A percentile compares a stretch with the other conserved stretches of the same genome.
These are phyloP conservation scores for Phainopepla nitens DNA, from an alignment of 2,113 vertebrate species.

Conservation along the genomic window DNA sequence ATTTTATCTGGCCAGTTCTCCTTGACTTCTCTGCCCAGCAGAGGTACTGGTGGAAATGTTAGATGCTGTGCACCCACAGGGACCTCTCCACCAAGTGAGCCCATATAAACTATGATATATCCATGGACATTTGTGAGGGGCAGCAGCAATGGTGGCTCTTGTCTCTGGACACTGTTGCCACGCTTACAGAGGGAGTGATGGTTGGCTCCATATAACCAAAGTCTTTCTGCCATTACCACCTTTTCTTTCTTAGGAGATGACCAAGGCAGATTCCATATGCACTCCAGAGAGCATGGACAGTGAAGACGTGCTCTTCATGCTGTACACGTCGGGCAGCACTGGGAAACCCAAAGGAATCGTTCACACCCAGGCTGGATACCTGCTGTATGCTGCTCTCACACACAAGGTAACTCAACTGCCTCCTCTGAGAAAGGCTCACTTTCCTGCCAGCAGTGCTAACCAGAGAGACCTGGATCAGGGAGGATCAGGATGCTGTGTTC, in stretches of 20 bases:
- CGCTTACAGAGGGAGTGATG: not conserved
- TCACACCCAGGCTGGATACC: constrained; percentile 90
- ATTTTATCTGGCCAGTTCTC: not conserved
- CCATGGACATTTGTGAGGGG: not conserved
- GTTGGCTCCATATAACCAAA: not conserved
- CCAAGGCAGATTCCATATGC: constrained; percentile 72
- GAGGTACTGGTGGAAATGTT: not conserved
- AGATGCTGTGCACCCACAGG: not conserved
- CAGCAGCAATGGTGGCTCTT: not conserved
- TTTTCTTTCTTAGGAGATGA: constrained; percentile 78
- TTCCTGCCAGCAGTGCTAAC: not conserved
- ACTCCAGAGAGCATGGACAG: constrained; percentile 84
- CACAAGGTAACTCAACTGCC: constrained; percentile 81
- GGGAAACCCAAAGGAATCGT: constrained; percentile 88
- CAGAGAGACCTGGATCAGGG: not conserved
- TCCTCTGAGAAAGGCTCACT: not conserved
- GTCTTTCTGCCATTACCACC: not conserved
- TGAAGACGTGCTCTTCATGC: constrained; percentile 86
- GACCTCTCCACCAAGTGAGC: not conserved
- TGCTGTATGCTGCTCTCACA: constrained; percentile 83
- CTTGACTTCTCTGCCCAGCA: not conserved
- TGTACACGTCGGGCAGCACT: constrained; percentile 90
- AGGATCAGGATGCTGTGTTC: not conserved
- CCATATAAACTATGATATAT: not conserved
- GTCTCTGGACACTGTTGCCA: not conserved